Base-by-base conservation (phyloP, 1,140 invertebrate species). In the Drosophila willistoni region DNA sequence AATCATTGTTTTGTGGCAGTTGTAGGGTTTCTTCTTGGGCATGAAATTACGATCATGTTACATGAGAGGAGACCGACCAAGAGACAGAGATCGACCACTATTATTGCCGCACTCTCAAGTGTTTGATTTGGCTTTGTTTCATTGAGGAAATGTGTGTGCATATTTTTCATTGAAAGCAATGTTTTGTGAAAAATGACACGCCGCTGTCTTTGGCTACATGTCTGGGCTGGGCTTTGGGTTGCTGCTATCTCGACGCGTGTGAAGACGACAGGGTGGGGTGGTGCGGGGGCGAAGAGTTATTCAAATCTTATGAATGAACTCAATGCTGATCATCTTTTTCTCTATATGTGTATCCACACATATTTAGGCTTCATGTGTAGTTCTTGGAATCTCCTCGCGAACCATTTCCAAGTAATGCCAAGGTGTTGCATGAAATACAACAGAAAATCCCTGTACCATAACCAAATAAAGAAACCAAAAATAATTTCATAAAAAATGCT, bases 351-450 rank as follows among this genome's bases (percentile, higher is more conserved):
- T 44, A 29, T 29, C 2, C 44, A 51, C 6, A 51, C 44, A 51
- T 51, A 51, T 51, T 36, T 59, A 36, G 19, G 56, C 56, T 59
- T 34, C 34, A 9, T 33, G 42, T 73, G 34, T 63, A 22, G 55
- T 76, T 76, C 54, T 29, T 13, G n/a, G 66, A 86, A 86, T 86
- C 77, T 87, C 71, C 69, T 12, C 9, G 34, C 84, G 64, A n/a
- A 59, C 41, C 36, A 66, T 70, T 79, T 79, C 77, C 63, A 72
- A 67, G 61, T 75, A 69, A 9, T 69, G 63, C 62, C 47, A 78
- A 87, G 83, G 83, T 87, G 83, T 87, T 87, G 83, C 83, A 87
- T 89, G 84, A 89, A 87, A 87, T 87, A 87, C 83, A 87, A 63
- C 62, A 77, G 83, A 87, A 77, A 87, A 77, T 60, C 66, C 73